phyloP scores from a whole-genome alignment of 2,888 invertebrate species.

The Stenolophus ochropezus region DNA sequence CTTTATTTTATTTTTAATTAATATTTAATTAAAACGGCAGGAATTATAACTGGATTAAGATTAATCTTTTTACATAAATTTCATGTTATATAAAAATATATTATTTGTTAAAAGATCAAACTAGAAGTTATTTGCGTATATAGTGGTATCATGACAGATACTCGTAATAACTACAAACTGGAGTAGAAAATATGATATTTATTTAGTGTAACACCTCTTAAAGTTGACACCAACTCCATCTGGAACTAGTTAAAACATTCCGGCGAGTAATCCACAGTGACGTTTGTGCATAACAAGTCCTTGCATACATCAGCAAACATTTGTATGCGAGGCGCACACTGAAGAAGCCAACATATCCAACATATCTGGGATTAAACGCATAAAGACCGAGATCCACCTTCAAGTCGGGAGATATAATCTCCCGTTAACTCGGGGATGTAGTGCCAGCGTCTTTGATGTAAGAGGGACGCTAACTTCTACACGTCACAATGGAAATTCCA shows the following conservation, averaged over 20 bases:
- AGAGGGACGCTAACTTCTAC: neutral
- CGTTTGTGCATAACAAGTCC: slow-evolving; percentile 10
- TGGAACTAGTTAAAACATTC: slow-evolving; percentile 2
- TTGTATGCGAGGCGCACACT: slow-evolving; percentile 33
- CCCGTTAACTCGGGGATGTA: slow-evolving; percentile 8
- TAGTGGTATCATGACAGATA: neutral
- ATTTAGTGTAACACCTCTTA: neutral
- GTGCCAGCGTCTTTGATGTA: neutral
- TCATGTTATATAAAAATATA: too few relatives aligned
- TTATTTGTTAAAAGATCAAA: neutral
- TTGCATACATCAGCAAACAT: slow-evolving; percentile 26
- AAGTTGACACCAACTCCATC: neutral
- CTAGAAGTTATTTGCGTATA: neutral
- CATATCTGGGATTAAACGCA: slow-evolving; percentile 40
- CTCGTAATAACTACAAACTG: neutral
- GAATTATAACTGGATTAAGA: too few relatives aligned
- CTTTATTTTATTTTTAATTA: too few relatives aligned
- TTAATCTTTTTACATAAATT: too few relatives aligned
- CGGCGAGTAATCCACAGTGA: neutral
- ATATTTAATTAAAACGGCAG: too few relatives aligned
- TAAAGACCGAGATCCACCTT: slow-evolving; percentile 24
- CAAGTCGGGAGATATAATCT: slow-evolving; percentile 38
- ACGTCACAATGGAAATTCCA: neutral
- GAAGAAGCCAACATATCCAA: slow-evolving; percentile 28
- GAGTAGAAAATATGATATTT: neutral